Evolutionary conservation across 2,113 vertebrate genomes (phyloP), one percentile per base, ranked within the genome.

Genomic region (Furnarius figulus): DNA sequence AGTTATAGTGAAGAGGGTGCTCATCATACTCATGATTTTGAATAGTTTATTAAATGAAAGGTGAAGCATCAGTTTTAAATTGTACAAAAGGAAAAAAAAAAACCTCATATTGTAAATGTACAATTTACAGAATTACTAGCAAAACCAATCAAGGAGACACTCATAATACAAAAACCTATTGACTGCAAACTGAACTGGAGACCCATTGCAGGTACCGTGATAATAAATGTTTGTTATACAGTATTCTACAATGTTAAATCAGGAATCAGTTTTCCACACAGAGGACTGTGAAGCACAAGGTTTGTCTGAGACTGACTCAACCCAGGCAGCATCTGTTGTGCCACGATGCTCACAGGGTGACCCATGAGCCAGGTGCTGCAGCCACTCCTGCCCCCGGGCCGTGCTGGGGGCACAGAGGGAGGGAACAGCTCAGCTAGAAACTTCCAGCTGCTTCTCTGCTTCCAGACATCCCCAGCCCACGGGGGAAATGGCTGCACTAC

Each of bases 51-150:
- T 98, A 98, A 98, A 98, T 99, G 98, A 99, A 98, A 98, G 98
- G 98, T 98, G 98, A 99, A 98, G 98, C 99, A 98, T 99, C 98
- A 98, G 98, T 98, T 99, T 98, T 98, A 98, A 98, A 99, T 99
- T 99, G 99, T 99, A 99, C 99, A 99, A 99, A 99, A 98, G 98
- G 98, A 98, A 98, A 98, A 97, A 96, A 96, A 92, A 98, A 98
- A 98, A 96, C 97, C 97, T 98, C 97, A 98, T 98, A 98, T 98
- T 98, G 98, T 98, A 98, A 98, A 98, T 98, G 98, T 98, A 99
- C 98, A 98, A 99, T 99, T 98, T 99, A 99, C 98, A 99, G 98
- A 98, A 97, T 98, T 98, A 98, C 98, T 98, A 98, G 98, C 98
- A 99, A 99, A 98, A 98, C 98, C 98, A 98, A 98, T 98, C 98